phyloP scores from a whole-genome alignment of 2,113 vertebrate genomes.

The Natator depressus region DNA sequence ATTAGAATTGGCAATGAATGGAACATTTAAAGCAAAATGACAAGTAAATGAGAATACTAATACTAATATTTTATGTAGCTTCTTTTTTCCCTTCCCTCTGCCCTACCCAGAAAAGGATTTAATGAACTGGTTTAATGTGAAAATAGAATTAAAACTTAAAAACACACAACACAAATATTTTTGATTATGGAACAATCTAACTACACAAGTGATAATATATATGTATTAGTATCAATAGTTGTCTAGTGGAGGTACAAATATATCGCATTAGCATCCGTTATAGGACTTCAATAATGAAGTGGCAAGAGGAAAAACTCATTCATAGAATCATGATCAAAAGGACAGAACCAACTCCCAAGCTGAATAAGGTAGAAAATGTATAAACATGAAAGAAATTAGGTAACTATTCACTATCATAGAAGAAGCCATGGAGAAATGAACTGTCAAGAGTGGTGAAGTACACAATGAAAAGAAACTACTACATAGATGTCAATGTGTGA shows the following conservation, averaged over 20 bases:
- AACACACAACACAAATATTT: not conserved
- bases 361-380: not conserved
- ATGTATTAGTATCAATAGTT: not conserved
- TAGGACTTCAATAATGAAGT: not conserved
- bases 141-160: not conserved
- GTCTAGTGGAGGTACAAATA: not conserved
- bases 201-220: not conserved
- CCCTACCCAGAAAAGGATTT: not conserved
- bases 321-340: not conserved
- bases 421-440: not conserved
- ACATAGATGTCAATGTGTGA: rapidly evolving
- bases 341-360: not conserved
- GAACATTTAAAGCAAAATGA: not conserved
- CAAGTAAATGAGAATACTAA: not conserved
- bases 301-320: not conserved
- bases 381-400: not conserved
- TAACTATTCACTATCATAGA: not conserved
- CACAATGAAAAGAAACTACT: not conserved
- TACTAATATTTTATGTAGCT: not conserved
- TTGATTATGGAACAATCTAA: not conserved
- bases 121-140: not conserved
- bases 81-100: rapidly evolving
- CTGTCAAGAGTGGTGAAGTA: not conserved
- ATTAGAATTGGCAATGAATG: not conserved
- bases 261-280: not conserved